Conservation (phyloP, 2,113 vertebrate species). For the Pelecanus crispus region DNA sequence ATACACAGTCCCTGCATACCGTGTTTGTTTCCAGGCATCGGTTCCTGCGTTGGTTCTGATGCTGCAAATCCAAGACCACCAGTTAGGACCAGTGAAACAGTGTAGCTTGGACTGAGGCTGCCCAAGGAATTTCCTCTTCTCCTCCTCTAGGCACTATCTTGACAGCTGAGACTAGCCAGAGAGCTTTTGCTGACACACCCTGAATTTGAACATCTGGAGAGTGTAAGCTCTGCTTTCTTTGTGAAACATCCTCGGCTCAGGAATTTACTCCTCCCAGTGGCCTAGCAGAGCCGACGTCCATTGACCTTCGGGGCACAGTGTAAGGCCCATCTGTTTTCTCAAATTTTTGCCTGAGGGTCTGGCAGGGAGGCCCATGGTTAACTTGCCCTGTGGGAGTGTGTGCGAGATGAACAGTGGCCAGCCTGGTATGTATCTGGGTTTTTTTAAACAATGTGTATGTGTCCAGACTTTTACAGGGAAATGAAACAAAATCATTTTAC, state of each 20-base stretch:
- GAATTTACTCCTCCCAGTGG: conserved; percentile 37
- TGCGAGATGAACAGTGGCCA: background rate
- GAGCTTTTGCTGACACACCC: conserved; percentile 19
- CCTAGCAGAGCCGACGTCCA: background rate
- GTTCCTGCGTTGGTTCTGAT: accelerated
- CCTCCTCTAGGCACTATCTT: background rate
- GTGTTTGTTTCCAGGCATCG: background rate
- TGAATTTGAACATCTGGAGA: conserved; percentile 46
- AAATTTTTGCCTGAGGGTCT: background rate
- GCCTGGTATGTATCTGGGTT: background rate
- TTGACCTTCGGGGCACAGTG: background rate
- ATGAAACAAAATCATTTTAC: background rate
- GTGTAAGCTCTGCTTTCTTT: background rate
- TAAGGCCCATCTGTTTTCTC: background rate
- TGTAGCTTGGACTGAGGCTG: background rate
- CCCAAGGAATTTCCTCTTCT: background rate
- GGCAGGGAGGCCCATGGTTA: background rate
- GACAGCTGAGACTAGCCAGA: conserved; percentile 50
- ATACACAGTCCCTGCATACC: background rate
- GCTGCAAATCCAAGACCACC: background rate
- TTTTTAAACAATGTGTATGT: background rate
- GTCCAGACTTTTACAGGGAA: background rate
- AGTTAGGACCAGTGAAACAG: background rate
- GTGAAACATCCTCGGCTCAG: background rate
- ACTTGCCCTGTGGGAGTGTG: background rate